Evolutionary conservation across 2,113 vertebrate genomes (phyloP).

Genomic region (Anguilla rostrata): DNA sequence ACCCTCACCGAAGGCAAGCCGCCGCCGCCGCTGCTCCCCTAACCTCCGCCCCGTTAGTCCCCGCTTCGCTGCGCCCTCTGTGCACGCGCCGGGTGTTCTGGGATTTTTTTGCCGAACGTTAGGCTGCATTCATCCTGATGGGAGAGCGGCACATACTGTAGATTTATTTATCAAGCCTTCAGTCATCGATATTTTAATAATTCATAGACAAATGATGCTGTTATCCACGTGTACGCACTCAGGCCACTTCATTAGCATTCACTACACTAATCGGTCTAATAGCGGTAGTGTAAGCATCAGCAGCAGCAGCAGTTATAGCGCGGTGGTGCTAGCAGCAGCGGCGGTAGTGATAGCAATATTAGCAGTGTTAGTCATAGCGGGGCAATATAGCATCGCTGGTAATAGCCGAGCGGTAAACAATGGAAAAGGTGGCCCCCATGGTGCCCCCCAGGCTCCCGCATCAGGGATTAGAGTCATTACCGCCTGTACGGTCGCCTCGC

Average conservation of each 20-base stretch:
- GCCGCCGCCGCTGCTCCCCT: neutral
- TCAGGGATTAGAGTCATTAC: neutral
- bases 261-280: too few relatives aligned
- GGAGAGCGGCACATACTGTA: too few relatives aligned
- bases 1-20: constrained; percentile 81
- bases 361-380: too few relatives aligned
- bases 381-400: too few relatives aligned
- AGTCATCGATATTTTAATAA: neutral
- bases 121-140: neutral
- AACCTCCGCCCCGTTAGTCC: neutral
- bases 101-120: neutral
- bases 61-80: neutral
- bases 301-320: neutral
- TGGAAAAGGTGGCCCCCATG: neutral
- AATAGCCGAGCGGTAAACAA: too few relatives aligned
- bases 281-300: neutral
- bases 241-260: too few relatives aligned
- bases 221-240: too few relatives aligned
- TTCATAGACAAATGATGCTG: too few relatives aligned
- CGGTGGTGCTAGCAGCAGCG: neutral
- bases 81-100: neutral
- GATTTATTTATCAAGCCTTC: neutral
- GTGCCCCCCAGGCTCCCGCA: neutral
- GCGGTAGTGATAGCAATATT: neutral
- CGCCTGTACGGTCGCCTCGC: neutral